phyloP scores from a whole-genome alignment of 2,888 invertebrate genomes.

The Mamestra brassicae region DNA sequence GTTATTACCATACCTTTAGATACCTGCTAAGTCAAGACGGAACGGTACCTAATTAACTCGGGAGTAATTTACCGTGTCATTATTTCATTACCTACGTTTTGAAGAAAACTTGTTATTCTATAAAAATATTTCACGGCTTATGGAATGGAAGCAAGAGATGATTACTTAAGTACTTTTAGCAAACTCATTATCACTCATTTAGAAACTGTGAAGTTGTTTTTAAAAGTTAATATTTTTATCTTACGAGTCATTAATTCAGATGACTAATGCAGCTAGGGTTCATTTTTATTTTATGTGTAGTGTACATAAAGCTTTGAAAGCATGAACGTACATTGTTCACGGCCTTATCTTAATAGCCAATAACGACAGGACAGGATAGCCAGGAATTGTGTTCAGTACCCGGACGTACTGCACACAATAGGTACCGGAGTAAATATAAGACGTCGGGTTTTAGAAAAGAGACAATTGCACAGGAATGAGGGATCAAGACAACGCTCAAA shows the following conservation, averaged over 20 bases:
- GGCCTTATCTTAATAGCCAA: too few species aligned
- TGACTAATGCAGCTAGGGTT: not conserved
- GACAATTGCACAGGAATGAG: too few species aligned
- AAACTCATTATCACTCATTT: constrained; percentile 4
- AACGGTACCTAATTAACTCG: not conserved
- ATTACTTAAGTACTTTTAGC: not conserved
- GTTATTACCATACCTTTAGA: not conserved
- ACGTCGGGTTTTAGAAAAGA: not conserved
- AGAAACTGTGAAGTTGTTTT: constrained; percentile 1
- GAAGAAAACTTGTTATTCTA: constrained; percentile 24
- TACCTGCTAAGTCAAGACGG: too few species aligned
- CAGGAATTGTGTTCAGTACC: too few species aligned
- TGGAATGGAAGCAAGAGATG: not conserved
- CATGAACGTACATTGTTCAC: too few species aligned
- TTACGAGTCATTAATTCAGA: not conserved
- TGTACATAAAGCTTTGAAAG: too few species aligned
- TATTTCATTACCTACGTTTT: too few species aligned
- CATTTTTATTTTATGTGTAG: not conserved
- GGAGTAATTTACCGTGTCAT: constrained; percentile 7
- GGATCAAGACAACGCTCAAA: too few species aligned
- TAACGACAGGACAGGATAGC: too few species aligned
- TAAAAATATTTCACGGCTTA: not conserved
- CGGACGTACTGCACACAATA: too few species aligned
- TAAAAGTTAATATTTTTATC: not conserved
- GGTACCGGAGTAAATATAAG: too few species aligned